A percentile compares a stretch with the other conserved stretches of the same genome.
Conservation (phyloP, 2,888 invertebrate species). For the Oasisia sp. region DNA sequence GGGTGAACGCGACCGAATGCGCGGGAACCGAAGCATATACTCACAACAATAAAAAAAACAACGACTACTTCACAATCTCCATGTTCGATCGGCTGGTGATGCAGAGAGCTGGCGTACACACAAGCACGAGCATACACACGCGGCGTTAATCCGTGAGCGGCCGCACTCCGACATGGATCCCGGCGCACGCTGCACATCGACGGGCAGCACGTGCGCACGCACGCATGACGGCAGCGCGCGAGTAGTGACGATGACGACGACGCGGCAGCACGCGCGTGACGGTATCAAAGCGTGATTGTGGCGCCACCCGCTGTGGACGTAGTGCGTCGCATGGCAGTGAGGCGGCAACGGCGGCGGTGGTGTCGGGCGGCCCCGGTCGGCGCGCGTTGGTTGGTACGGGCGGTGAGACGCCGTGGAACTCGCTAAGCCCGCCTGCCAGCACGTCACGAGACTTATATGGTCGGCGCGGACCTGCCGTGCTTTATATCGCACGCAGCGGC, state of each 20-base stretch:
- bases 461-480: neutral
- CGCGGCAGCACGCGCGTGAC: neutral
- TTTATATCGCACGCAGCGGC: neutral
- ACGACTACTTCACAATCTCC: neutral
- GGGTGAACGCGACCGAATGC: neutral
- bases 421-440: neutral
- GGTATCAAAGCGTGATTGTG: neutral
- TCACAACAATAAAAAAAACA: neutral
- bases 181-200: neutral
- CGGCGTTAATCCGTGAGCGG: neutral
- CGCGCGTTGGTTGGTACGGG: neutral
- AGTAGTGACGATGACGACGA: neutral
- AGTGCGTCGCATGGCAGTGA: neutral
- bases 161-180: neutral
- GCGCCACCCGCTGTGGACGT: neutral
- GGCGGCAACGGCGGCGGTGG: neutral
- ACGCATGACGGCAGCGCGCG: constrained; percentile 9
- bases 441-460: neutral
- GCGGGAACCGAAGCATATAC: neutral
- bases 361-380: neutral
- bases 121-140: too few species aligned
- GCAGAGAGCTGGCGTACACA: neutral
- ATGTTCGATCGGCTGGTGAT: neutral
- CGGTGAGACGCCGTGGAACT: neutral
- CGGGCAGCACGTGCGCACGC: neutral